A percentile compares a stretch with the other conserved stretches of the same genome.
Conservation (phyloP, 2,797 vertebrate species). For the Coccyzus lansbergi region DNA sequence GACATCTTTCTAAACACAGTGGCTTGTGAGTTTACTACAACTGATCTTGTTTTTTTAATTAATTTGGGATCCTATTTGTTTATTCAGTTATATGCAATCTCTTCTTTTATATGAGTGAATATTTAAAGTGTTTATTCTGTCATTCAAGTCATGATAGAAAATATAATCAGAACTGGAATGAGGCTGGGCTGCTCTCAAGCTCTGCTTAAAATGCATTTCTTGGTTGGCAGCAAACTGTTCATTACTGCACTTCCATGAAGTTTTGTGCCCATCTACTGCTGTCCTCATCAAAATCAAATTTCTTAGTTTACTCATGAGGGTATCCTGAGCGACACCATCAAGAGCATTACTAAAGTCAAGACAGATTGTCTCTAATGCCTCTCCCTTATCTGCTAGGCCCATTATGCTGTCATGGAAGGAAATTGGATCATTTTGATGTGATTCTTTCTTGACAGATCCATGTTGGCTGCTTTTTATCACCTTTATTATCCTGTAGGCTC, state of each 20-base stretch:
- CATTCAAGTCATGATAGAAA: not conserved
- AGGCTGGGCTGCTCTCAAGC: not conserved
- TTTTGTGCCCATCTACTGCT: not conserved
- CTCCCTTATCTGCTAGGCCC: not conserved
- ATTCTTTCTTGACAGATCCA: slow-evolving; percentile 41
- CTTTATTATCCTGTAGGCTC: slow-evolving; percentile 25
- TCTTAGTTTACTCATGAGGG: not conserved
- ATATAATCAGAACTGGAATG: not conserved
- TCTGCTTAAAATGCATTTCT: not conserved
- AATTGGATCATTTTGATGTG: slow-evolving; percentile 43
- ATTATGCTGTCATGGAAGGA: not conserved
- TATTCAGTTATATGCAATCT: not conserved
- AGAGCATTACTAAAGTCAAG: not conserved
- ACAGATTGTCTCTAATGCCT: not conserved
- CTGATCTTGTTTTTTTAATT: not conserved
- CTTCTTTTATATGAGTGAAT: not conserved
- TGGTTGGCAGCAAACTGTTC: not conserved
- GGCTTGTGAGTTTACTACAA: not conserved
- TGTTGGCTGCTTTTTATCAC: slow-evolving; percentile 44
- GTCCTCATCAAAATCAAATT: not conserved
- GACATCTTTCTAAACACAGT: not conserved
- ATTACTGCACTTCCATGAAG: not conserved
- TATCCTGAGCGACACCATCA: not conserved
- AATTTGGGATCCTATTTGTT: not conserved
- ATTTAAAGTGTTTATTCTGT: not conserved